Evolutionary conservation across 2,888 invertebrate species (phyloP).

Genomic region (Agrochola lychnidis): DNA sequence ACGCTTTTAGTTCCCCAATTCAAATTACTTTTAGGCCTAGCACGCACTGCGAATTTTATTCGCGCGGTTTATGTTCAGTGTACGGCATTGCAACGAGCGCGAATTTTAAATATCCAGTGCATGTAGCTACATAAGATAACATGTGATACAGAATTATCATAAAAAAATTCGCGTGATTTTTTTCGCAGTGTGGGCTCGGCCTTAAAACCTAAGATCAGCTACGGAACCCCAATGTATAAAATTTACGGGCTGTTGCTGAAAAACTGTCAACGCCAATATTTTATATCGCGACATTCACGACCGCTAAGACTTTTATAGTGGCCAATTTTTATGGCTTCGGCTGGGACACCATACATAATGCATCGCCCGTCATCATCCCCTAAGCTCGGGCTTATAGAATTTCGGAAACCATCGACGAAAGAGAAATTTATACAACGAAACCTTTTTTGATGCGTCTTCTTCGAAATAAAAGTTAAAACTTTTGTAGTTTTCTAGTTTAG

Average conservation of each 20-base stretch:
- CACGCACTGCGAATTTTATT: too few species aligned
- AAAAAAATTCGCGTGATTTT: too few species aligned
- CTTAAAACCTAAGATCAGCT: background rate
- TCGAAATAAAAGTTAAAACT: background rate
- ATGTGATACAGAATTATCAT: too few species aligned
- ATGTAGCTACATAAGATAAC: too few species aligned
- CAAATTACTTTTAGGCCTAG: background rate
- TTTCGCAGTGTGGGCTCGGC: too few species aligned
- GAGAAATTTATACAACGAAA: slow-evolving; percentile 18
- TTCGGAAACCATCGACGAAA: slow-evolving; percentile 23
- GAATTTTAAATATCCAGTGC: too few species aligned
- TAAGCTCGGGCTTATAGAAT: slow-evolving; percentile 61
- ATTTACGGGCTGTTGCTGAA: slow-evolving; percentile 30
- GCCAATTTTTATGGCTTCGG: slow-evolving; percentile 58
- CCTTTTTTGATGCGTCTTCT: slow-evolving; percentile 11
- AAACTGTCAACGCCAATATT: slow-evolving; percentile 58
- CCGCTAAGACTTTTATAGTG: slow-evolving; percentile 60
- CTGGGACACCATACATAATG: slow-evolving; percentile 60
- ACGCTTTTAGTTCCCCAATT: background rate
- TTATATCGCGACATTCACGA: slow-evolving; percentile 48
- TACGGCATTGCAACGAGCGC: too few species aligned
- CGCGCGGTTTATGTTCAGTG: too few species aligned
- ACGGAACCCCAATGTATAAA: slow-evolving; percentile 5
- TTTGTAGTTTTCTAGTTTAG: slow-evolving; percentile 4
- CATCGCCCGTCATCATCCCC: slow-evolving; percentile 41